Base-by-base conservation (phyloP, 2,888 invertebrate species). In the Eupithecia tripunctaria region DNA sequence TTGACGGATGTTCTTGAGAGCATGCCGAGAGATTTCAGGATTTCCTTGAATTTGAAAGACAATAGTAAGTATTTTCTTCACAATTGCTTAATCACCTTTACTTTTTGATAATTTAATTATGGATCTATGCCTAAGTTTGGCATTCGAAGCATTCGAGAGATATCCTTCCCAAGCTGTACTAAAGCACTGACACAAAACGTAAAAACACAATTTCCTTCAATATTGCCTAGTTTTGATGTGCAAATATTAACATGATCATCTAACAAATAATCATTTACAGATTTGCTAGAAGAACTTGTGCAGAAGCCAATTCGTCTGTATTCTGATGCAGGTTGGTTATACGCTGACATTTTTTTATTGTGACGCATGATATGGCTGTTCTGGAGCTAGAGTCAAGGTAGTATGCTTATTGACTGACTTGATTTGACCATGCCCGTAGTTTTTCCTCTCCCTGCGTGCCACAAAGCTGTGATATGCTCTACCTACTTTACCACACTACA, bases 1-100 rank as follows among this genome's bases (percentile, higher is more conserved):
- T 85, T 91, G 72, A 81, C 85, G 36, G 87, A 89, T 1, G 88
- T 90, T 18, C 80, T 90, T 78, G 74, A 85, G 2, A 84, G 86
- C 69, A 85, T 91, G 59, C 89, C 92, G 18, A 81, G 75, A 69
- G 85, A 86, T 62, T 85, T 80, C 73, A 86, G 85, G 70, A 78
- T 67, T 65, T 73, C 81, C 76, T 38, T 79, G 71, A 92, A 92
- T 81, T 84, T 90, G 63, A 80, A 81, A 18, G 84, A 82, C 7
- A 79, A 85, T 89, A 92, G 94, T 94, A 88, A 89, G 90, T 59
- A 0, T 5, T 32, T 32, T 32, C 6, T 32, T 32, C 5, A 32
- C 2, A 32, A 32, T 32, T 51, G 5, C 5, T 32, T 32, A 32
- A 6, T 32, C 32, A 32, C 32, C 6, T 32, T 32, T 4, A 32